Evolutionary conservation across 2,888 invertebrate genomes (phyloP), one percentile per base, ranked within the genome.

Genomic region (Leuctra nigra): DNA sequence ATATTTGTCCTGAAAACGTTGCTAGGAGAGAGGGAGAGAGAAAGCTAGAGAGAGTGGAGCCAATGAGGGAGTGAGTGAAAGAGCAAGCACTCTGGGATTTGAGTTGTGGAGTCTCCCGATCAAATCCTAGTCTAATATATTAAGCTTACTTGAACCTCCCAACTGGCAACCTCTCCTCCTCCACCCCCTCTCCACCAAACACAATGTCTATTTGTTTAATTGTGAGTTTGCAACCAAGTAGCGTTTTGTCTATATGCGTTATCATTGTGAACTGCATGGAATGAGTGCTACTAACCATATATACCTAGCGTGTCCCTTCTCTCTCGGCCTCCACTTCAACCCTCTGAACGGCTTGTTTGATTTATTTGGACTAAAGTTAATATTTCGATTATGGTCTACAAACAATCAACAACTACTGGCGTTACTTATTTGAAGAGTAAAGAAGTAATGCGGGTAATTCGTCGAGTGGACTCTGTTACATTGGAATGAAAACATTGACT

Each of bases 1-100:
- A 61, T 61, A 61, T 61, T 61, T 61, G 61, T 59, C 59, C 53
- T 48, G 23, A 33, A 33, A 29, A 36, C 9, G 35, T 35, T 23
- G 38, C 38, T 35, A 41, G 25, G n/a, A 22, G 56, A 52, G 41
- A 53, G 41, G 23, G 39, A 53, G 36, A 1, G 48, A 48, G 36
- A 23, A 38, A 16, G 46, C 25, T 14, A 9, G 47, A 29, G 18
- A 13, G 23, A n/a, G 55, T 14, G 29, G 46, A 20, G 53, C 22
- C 20, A 11, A 18, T n/a, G 1, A 18, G 13, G 11, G 25, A 35
- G 39, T 18, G 39, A 14, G 23, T 18, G 38, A 25, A 39, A 25
- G 29, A 22, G 54, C 14, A 39, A 23, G 20, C 24, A 16, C 41
- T 39, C 16, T n/a, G 41, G 23, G n/a, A 22, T n/a, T 39, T 14